Percentiles rank a stretch among this genome's conserved stretches.
Evolutionary conservation across 2,888 invertebrate species (phyloP).

Genomic region (Drosophila imparisetae): DNA sequence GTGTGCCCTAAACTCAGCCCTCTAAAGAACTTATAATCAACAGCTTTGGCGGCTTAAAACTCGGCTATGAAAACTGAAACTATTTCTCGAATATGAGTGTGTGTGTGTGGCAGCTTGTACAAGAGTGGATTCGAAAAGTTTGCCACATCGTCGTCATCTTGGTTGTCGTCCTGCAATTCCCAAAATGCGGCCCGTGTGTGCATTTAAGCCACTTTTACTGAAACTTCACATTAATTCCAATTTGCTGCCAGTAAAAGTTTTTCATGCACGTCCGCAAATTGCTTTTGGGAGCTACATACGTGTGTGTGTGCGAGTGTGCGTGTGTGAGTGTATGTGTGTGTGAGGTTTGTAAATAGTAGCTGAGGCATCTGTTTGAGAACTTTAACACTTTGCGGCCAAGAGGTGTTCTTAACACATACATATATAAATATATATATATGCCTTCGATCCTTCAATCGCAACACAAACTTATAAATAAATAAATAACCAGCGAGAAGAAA

Average conservation of each 20-base stretch:
- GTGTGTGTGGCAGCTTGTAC: slow-evolving; percentile 56
- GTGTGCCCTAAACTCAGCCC: slow-evolving; percentile 21
- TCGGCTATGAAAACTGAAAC: slow-evolving; percentile 67
- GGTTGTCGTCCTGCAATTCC: slow-evolving; percentile 69
- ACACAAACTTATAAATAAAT: slow-evolving; percentile 5
- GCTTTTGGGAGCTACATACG: slow-evolving; percentile 68
- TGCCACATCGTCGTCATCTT: slow-evolving; percentile 17
- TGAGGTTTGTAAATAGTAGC: slow-evolving; percentile 26
- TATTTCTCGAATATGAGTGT: slow-evolving; percentile 49
- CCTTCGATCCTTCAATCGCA: slow-evolving; percentile 18
- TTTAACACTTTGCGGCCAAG: slow-evolving; percentile 77
- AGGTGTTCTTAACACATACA: slow-evolving; percentile 38
- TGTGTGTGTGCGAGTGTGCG: slow-evolving; percentile 13
- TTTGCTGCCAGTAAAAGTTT: slow-evolving; percentile 81
- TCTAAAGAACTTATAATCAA: slow-evolving; percentile 70
- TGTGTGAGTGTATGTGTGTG: neutral
- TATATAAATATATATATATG: neutral
- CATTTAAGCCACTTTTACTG: slow-evolving; percentile 82
- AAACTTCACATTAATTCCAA: slow-evolving; percentile 83
- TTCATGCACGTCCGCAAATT: slow-evolving; percentile 82
- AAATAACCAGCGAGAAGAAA: neutral
- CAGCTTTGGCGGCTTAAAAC: slow-evolving; percentile 78
- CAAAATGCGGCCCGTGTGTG: slow-evolving; percentile 82
- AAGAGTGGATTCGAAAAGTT: slow-evolving; percentile 46
- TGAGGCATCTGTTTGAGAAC: slow-evolving; percentile 52